These are phyloP conservation scores for Popillia japonica DNA, from an alignment of 1,140 invertebrate genomes.

Conservation along the genomic window DNA sequence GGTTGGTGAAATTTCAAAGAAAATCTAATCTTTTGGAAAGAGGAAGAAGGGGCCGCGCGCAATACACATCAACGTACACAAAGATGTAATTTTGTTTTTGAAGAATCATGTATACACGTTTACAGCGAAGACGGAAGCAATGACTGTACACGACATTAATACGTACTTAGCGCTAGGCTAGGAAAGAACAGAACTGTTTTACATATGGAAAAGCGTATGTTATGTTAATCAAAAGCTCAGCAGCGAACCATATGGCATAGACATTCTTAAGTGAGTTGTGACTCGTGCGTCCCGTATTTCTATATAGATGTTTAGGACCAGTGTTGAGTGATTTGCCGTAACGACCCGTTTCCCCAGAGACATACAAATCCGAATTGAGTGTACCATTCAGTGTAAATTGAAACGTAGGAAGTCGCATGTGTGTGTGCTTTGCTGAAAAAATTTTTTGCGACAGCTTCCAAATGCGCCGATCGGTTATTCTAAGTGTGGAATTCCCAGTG, in stretches of 20 bases:
- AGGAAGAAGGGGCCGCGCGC: too few relatives aligned
- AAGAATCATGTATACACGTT: too few relatives aligned
- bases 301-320: neutral
- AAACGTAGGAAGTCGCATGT: neutral
- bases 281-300: neutral
- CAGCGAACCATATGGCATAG: neutral
- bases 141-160: too few relatives aligned
- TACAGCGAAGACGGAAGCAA: too few relatives aligned
- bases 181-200: slow-evolving; percentile 1
- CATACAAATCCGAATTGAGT: neutral
- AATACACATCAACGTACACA: too few relatives aligned
- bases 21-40: too few relatives aligned
- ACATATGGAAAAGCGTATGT: slow-evolving; percentile 12
- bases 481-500: neutral
- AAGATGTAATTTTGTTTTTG: too few relatives aligned
- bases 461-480: neutral
- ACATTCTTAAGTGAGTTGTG: neutral
- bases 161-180: neutral
- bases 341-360: neutral
- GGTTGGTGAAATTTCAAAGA: too few relatives aligned
- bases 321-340: neutral
- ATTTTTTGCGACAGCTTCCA: neutral
- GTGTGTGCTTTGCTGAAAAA: too few relatives aligned
- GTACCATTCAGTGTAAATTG: neutral
- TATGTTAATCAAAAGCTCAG: neutral